These are phyloP conservation scores for Eurosta solidaginis DNA, from an alignment of 1,140 invertebrate genomes.

Conservation along the genomic window DNA sequence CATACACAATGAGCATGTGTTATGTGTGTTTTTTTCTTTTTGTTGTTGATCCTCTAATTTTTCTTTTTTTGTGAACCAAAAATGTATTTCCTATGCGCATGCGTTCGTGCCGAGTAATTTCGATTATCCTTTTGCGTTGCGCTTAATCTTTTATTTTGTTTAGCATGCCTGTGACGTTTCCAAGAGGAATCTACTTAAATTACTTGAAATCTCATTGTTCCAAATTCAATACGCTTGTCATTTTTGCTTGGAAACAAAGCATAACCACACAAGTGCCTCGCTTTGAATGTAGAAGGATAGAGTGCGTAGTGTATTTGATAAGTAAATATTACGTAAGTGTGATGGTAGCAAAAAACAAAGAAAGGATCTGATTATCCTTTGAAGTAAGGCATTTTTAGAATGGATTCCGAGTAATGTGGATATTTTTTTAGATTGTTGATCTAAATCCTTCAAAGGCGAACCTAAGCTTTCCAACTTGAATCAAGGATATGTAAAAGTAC, in stretches of 20 bases:
- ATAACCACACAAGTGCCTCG: conserved; percentile 9
- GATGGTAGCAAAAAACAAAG: neutral
- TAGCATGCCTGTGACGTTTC: conserved; percentile 8
- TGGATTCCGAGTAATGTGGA: neutral
- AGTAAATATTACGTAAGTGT: neutral
- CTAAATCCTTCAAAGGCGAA: no score
- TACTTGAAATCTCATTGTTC: conserved; percentile 1
- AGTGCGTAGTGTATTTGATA: neutral
- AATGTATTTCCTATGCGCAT: neutral
- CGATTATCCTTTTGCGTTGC: conserved; percentile 5
- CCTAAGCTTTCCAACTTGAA: no score
- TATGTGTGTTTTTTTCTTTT: neutral
- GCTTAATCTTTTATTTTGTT: neutral
- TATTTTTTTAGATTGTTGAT: neutral
- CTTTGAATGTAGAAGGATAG: neutral
- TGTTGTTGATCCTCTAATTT: neutral
- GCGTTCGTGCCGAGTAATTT: neutral
- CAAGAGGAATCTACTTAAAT: conserved; percentile 19
- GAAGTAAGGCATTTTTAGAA: neutral
- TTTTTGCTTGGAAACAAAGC: neutral
- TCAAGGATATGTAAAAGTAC: no score
- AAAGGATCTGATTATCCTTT: neutral
- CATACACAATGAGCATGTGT: neutral
- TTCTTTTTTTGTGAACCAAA: no score
- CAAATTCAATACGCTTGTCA: conserved; percentile 21